phyloP scores from a whole-genome alignment of 2,888 invertebrate species.

The Dromius quadrimaculatus region DNA sequence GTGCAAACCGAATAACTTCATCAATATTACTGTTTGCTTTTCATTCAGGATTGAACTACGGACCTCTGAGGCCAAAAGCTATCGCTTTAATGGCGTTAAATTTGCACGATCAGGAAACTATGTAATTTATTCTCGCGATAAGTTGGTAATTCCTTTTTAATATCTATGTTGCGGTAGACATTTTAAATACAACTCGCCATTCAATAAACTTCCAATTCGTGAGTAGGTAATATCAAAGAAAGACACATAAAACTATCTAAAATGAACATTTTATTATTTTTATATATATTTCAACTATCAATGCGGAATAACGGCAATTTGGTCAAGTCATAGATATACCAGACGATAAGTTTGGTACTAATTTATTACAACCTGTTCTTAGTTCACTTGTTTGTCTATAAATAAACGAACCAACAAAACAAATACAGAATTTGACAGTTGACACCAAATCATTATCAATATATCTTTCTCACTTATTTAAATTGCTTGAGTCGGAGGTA shows the following conservation, averaged over 20 bases:
- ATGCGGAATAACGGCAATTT: constrained; percentile 13
- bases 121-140: neutral
- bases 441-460: no score
- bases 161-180: neutral
- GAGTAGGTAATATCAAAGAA: neutral
- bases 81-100: no score
- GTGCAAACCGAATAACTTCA: no score
- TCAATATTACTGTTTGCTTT: no score
- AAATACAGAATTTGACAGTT: no score
- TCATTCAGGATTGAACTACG: no score
- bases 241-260: no score
- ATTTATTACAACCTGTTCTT: constrained; percentile 7
- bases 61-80: no score
- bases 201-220: constrained; percentile 8
- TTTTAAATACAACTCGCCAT: constrained; percentile 3
- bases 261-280: constrained; percentile 31
- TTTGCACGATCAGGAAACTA: neutral
- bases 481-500: no score
- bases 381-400: neutral
- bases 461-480: constrained; percentile 16
- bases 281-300: constrained; percentile 29
- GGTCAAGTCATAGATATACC: constrained; percentile 19
- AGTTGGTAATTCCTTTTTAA: constrained; percentile 1
- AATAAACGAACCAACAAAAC: no score
- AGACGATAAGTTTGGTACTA: constrained; percentile 1